Conservation (phyloP, 64 coral and sea anemone genomes). For the Actinia tenebrosa region DNA sequence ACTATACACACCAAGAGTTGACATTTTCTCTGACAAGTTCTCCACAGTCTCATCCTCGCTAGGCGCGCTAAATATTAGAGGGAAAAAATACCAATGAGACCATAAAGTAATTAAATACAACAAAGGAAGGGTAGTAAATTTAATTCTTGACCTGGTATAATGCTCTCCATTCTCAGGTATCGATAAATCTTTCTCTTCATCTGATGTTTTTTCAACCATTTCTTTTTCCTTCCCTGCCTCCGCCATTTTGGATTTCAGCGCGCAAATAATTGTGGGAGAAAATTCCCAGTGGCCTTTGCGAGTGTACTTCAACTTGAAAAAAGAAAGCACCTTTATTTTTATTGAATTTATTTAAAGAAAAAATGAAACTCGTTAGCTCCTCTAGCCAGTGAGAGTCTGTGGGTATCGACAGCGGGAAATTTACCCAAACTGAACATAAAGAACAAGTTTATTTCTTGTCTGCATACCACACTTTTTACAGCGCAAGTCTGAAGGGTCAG, state of each 20-base stretch:
- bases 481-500: no score
- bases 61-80: not conserved
- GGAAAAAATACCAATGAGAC: not conserved
- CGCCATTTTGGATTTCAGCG: slow-evolving; percentile 11
- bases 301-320: not conserved
- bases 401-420: no score
- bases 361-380: no score
- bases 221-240: not conserved
- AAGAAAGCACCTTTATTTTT: no score
- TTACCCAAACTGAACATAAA: no score
- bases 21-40: slow-evolving; percentile 29
- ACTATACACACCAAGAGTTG: slow-evolving; percentile 49
- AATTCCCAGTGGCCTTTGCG: not conserved
- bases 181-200: not conserved
- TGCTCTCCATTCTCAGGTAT: not conserved
- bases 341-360: no score
- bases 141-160: not conserved
- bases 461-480: no score
- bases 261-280: not conserved
- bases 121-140: not conserved
- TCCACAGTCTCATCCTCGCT: slow-evolving; percentile 25
- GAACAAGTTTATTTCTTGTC: no score
- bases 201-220: not conserved
- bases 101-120: not conserved
- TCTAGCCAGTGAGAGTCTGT: no score